These are phyloP conservation scores for Toxonevra muliebris DNA, from an alignment of 2,888 invertebrate species.

Conservation along the genomic window DNA sequence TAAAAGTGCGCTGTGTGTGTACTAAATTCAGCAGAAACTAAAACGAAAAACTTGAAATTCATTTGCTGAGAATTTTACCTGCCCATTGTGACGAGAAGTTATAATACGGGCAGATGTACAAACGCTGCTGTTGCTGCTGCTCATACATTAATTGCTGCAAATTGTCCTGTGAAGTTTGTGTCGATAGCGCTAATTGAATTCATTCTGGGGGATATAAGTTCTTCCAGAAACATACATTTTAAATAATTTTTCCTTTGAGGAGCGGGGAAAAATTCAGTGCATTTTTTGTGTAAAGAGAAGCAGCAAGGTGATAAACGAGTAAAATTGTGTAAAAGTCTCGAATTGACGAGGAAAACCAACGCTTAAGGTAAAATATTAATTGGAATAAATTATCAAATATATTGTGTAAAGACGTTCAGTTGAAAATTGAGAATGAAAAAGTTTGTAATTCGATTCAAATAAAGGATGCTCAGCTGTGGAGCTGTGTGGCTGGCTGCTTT, in stretches of 20 bases:
- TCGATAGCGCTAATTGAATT: neutral
- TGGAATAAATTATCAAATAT: neutral
- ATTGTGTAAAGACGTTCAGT: too few relatives aligned
- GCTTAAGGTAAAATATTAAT: neutral
- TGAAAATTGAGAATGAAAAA: too few relatives aligned
- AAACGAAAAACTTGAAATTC: conserved; percentile 11
- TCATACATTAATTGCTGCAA: neutral
- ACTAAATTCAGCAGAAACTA: conserved; percentile 37
- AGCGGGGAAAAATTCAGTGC: neutral
- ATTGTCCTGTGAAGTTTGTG: neutral
- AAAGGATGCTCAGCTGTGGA: conserved; percentile 8
- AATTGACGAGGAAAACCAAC: neutral
- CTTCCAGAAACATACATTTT: neutral
- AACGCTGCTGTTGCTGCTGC: neutral
- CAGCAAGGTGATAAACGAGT: neutral
- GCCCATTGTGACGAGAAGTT: conserved; percentile 35
- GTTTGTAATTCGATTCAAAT: too few relatives aligned
- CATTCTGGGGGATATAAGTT: too few relatives aligned
- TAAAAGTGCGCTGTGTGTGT: conserved; percentile 35
- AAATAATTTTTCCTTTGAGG: conserved; percentile 1
- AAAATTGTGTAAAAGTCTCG: too few relatives aligned
- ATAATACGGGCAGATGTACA: neutral
- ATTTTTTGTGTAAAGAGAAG: neutral
- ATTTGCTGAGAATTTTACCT: conserved; percentile 36
- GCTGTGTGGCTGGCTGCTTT: conserved; percentile 2